These are phyloP conservation scores for Chloropsis hardwickii DNA, from an alignment of 2,113 vertebrate genomes.

Conservation along the genomic window DNA sequence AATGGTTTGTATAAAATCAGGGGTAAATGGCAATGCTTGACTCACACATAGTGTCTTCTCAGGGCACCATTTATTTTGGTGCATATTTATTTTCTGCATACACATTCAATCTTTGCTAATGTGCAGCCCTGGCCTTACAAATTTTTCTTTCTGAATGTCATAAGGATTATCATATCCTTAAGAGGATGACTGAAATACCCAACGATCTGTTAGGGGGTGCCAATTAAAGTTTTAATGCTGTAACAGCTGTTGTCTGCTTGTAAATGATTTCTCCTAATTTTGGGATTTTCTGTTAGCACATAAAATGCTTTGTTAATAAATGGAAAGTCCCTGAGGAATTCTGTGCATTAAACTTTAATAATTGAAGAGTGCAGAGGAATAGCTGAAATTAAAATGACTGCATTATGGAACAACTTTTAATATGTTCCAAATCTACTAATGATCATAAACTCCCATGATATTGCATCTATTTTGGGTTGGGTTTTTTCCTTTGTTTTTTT, in stretches of 20 bases:
- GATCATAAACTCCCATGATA: not conserved
- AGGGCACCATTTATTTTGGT: not conserved
- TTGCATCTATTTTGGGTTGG: not conserved
- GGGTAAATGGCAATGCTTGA: not conserved
- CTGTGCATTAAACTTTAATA: constrained; percentile 44
- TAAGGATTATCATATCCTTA: constrained; percentile 14
- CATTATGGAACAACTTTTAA: not conserved
- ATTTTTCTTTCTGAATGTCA: constrained; percentile 6
- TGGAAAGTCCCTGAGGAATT: constrained; percentile 38
- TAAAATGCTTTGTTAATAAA: constrained; percentile 55
- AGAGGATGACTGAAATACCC: constrained; percentile 36
- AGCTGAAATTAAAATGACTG: not conserved
- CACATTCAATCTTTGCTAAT: not conserved
- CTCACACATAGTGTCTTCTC: not conserved
- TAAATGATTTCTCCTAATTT: constrained; percentile 56
- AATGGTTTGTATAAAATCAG: not conserved
- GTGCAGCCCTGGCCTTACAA: not conserved
- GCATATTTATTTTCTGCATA: too few relatives aligned
- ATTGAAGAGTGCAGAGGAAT: not conserved
- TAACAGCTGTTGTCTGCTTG: constrained; percentile 49
- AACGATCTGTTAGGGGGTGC: not conserved
- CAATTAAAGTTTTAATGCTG: constrained; percentile 53
- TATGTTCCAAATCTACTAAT: not conserved
- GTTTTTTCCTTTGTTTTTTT: not conserved
- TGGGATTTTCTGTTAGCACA: constrained; percentile 44